Conservation (phyloP, 2,888 invertebrate species). For the Morpho deidamia region DNA sequence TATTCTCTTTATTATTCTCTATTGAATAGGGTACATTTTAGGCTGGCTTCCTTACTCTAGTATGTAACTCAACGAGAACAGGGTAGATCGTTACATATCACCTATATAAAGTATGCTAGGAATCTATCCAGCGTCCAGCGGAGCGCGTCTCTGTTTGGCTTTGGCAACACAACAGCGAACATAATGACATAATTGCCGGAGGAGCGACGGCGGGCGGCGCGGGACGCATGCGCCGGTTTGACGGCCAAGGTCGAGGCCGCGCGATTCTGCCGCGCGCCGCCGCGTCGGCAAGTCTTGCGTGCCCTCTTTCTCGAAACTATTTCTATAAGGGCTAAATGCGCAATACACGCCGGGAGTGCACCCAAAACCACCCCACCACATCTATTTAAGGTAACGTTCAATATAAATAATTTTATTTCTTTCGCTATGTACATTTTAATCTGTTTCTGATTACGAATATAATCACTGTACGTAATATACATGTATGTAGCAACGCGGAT, state of each 20-base stretch:
- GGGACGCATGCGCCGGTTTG: constrained; percentile 76
- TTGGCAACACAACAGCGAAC: constrained; percentile 63
- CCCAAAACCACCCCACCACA: constrained; percentile 18
- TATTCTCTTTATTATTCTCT: too few relatives aligned
- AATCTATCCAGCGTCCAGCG: constrained; percentile 44
- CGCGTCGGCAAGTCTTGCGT: constrained; percentile 63
- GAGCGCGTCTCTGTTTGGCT: constrained; percentile 66
- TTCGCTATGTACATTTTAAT: not conserved
- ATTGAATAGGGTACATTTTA: too few relatives aligned
- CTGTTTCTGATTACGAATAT: not conserved
- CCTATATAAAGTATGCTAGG: constrained; percentile 21
- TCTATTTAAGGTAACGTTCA: constrained; percentile 42
- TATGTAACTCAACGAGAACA: too few relatives aligned
- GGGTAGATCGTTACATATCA: not conserved
- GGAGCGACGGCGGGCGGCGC: constrained; percentile 44
- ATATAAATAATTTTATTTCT: constrained; percentile 1
- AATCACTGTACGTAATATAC: too few relatives aligned
- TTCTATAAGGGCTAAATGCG: constrained; percentile 51
- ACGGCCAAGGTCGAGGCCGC: constrained; percentile 76
- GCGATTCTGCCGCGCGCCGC: constrained; percentile 74
- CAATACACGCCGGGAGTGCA: constrained; percentile 57
- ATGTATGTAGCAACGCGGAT: constrained; percentile 1
- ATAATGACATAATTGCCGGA: constrained; percentile 77
- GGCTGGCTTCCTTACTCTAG: too few relatives aligned
- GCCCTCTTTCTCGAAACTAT: constrained; percentile 56